These are phyloP conservation scores for Ruditapes philippinarum DNA, from an alignment of 1,140 invertebrate species.

Conservation along the genomic window DNA sequence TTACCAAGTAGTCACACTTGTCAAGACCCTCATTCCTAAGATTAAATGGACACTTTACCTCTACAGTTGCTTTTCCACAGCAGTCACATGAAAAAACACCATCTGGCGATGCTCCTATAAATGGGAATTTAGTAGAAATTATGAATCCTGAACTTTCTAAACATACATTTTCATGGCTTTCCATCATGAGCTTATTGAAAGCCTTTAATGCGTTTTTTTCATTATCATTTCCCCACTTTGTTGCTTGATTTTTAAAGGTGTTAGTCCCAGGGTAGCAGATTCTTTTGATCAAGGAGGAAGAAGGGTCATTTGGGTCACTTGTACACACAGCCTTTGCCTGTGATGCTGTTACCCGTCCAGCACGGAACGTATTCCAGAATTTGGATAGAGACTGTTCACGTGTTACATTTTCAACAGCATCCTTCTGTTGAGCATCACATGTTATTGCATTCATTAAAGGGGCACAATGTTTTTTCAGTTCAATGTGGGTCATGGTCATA, in stretches of 20 bases:
- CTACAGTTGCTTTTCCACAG: slow-evolving; percentile 16
- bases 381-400: slow-evolving; percentile 35
- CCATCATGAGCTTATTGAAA: not conserved
- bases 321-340: slow-evolving; percentile 45
- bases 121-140: slow-evolving; percentile 64
- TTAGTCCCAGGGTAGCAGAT: slow-evolving; percentile 66
- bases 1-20: not conserved
- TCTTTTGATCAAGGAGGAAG: slow-evolving; percentile 30
- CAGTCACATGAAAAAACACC: slow-evolving; percentile 64
- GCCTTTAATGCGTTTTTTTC: slow-evolving; percentile 40
- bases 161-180: slow-evolving; percentile 8
- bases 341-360: slow-evolving; percentile 66
- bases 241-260: slow-evolving; percentile 50
- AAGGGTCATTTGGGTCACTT: not conserved
- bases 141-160: slow-evolving; percentile 30
- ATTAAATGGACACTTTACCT: slow-evolving; percentile 58
- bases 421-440: slow-evolving; percentile 7
- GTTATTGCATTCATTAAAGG: not conserved
- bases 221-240: slow-evolving; percentile 67
- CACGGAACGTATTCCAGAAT: slow-evolving; percentile 55
- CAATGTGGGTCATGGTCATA: not conserved
- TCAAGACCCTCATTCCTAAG: slow-evolving; percentile 6
- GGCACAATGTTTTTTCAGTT: slow-evolving; percentile 39
- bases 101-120: slow-evolving; percentile 73
- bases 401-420: slow-evolving; percentile 54